phyloP scores from a whole-genome alignment of 2,888 invertebrate genomes.

The Euzophera pinguis region DNA sequence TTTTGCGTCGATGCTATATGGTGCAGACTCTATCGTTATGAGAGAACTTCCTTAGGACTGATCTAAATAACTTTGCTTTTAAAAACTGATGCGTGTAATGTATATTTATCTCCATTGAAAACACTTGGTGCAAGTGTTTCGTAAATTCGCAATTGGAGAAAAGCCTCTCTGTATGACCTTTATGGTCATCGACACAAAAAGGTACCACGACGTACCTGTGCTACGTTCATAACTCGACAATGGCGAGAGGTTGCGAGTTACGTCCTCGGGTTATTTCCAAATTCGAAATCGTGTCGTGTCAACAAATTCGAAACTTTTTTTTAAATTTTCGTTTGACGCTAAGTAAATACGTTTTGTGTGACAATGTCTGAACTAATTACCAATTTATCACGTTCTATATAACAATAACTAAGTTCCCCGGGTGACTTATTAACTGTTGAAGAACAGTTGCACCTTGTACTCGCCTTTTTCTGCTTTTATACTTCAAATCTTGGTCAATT shows the following conservation, averaged over 20 bases:
- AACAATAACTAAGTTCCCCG: conserved; percentile 14
- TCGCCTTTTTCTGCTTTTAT: conserved; percentile 13
- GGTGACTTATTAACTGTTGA: neutral
- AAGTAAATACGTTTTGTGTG: conserved; percentile 7
- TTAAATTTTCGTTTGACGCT: conserved; percentile 10
- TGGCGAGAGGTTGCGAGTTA: conserved; percentile 30
- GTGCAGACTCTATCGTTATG: no score
- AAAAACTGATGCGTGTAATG: no score
- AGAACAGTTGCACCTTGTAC: neutral
- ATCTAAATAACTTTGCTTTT: no score
- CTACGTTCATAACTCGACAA: neutral
- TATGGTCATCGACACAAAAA: neutral
- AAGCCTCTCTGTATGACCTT: no score
- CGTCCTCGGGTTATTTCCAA: conserved; percentile 14
- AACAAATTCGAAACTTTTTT: conserved; percentile 5
- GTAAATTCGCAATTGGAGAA: no score
- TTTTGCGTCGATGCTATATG: conserved; percentile 13
- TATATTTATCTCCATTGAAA: no score
- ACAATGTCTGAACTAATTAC: conserved; percentile 12
- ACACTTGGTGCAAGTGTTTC: no score
- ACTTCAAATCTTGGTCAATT: conserved; percentile 21
- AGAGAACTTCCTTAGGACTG: no score
- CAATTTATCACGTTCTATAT: conserved; percentile 19
- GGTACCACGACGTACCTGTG: conserved; percentile 8
- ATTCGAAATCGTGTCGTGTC: conserved; percentile 8